A percentile compares a stretch with the other conserved stretches of the same genome.
These are phyloP conservation scores for Scortum barcoo DNA, from an alignment of 2,113 vertebrate species.

Conservation along the genomic window DNA sequence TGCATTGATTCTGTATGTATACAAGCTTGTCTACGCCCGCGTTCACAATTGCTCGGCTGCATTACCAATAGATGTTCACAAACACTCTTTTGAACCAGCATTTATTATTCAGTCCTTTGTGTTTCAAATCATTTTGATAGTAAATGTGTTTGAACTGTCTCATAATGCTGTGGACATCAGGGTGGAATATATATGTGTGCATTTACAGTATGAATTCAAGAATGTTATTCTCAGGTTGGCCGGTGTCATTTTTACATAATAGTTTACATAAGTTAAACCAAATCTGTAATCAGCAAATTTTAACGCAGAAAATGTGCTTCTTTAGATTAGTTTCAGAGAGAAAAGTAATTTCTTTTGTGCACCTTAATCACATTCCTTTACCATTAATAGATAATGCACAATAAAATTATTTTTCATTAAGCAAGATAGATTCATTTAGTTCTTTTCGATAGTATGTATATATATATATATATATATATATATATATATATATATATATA, in stretches of 20 bases:
- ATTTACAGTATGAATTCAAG: not conserved
- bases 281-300: not conserved
- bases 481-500: no score
- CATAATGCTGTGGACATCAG: not conserved
- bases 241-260: no score
- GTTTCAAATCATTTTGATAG: slow-evolving; percentile 28
- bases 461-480: no score
- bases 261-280: not conserved
- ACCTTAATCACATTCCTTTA: not conserved
- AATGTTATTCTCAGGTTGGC: no score
- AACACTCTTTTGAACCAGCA: slow-evolving; percentile 45
- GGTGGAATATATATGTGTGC: not conserved
- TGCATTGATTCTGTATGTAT: slow-evolving; percentile 82
- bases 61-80: slow-evolving; percentile 67
- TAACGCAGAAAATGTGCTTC: not conserved
- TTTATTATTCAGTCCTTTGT: slow-evolving; percentile 49
- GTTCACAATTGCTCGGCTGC: slow-evolving; percentile 59
- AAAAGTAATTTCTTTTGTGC: not conserved
- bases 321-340: not conserved
- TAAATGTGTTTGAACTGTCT: not conserved
- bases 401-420: not conserved
- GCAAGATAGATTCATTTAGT: not conserved
- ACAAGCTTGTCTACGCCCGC: slow-evolving; percentile 70
- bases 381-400: not conserved
- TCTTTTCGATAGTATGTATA: not conserved